These are phyloP conservation scores for Ypsolopha scabrella DNA, from an alignment of 2,888 invertebrate genomes.

Conservation along the genomic window DNA sequence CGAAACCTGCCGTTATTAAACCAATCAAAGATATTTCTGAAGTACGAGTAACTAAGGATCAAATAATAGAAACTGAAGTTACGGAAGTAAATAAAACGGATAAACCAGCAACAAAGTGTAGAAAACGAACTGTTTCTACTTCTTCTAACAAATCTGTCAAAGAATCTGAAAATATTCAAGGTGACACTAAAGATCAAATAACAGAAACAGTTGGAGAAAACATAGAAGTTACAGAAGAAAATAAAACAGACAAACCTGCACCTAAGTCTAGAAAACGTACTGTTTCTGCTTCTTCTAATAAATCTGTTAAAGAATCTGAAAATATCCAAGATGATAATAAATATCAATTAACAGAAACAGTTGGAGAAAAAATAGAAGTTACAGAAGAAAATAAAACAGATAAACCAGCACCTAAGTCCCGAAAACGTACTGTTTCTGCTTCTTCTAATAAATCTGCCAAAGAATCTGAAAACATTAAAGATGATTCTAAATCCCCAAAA, in stretches of 20 bases:
- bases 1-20: neutral
- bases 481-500: neutral
- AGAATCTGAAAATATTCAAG: no score
- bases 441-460: constrained; percentile 8
- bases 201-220: neutral
- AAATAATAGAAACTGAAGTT: constrained; percentile 5
- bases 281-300: no score
- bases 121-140: no score
- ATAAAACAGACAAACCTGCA: constrained; percentile 5
- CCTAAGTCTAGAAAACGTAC: no score
- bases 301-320: no score
- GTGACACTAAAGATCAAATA: neutral
- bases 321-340: no score
- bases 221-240: constrained; percentile 2
- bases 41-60: neutral
- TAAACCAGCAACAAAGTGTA: no score
- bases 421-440: constrained; percentile 16
- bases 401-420: constrained; percentile 8
- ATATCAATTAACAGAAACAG: neutral
- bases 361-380: constrained; percentile 1
- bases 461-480: constrained; percentile 3
- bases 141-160: no score
- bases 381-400: constrained; percentile 6
- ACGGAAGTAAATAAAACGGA: constrained; percentile 3
- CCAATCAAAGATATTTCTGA: neutral